These are phyloP conservation scores for Drosophila anceps DNA, from an alignment of 2,888 invertebrate genomes.

Conservation along the genomic window DNA sequence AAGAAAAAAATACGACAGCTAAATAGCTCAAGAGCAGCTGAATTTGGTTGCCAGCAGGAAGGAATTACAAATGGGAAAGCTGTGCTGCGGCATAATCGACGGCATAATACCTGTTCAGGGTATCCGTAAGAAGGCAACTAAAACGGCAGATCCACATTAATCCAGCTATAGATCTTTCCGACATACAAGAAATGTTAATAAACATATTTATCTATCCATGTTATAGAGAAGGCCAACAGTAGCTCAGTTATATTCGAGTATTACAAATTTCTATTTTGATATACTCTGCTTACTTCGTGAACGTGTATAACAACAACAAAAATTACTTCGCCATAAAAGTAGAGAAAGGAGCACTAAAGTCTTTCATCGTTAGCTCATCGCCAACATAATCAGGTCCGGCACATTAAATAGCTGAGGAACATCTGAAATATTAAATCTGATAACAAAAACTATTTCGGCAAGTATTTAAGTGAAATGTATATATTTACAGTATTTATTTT, in stretches of 20 bases:
- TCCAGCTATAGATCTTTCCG: no score
- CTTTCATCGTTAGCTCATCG: neutral
- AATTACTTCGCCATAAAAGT: neutral
- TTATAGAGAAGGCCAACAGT: no score
- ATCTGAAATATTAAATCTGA: neutral
- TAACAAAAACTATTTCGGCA: neutral
- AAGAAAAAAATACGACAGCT: conserved; percentile 49
- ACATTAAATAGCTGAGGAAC: neutral
- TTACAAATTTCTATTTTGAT: neutral
- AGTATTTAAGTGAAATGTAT: neutral
- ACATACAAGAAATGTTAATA: no score
- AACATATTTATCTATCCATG: no score
- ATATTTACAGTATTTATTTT: neutral
- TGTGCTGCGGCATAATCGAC: neutral
- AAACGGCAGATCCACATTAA: no score
- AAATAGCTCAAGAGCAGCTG: conserved; percentile 40
- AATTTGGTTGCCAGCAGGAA: conserved; percentile 37
- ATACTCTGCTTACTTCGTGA: neutral
- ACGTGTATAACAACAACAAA: neutral
- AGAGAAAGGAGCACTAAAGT: neutral
- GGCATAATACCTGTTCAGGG: neutral
- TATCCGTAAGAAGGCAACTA: no score
- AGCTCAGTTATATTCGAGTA: no score
- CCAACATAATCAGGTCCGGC: neutral
- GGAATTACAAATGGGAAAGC: neutral